A percentile compares a stretch with the other conserved stretches of the same genome.
These are phyloP conservation scores for Cloeon dipterum DNA, from an alignment of 2,888 invertebrate species.

Conservation along the genomic window DNA sequence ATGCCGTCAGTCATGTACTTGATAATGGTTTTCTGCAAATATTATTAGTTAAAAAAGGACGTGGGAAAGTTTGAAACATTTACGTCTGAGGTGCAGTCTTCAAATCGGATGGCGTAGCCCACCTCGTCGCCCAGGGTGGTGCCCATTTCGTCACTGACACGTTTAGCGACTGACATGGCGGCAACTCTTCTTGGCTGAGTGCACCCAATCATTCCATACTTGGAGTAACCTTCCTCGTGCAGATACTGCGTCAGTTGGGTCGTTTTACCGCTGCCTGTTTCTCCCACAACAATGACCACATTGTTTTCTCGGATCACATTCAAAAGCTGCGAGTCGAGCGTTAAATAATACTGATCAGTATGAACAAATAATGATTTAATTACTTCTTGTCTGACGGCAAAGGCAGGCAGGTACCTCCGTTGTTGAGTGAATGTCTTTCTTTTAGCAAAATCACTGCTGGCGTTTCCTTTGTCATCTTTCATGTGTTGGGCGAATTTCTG, in stretches of 20 bases:
- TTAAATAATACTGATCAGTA: background rate
- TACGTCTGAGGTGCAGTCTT: conserved; percentile 88
- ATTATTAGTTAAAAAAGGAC: conserved; percentile 1
- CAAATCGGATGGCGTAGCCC: conserved; percentile 98
- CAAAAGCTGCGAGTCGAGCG: conserved; percentile 27
- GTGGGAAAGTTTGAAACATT: background rate
- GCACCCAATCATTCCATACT: conserved; percentile 86
- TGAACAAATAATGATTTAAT: conserved; percentile 4
- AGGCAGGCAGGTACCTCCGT: conserved; percentile 78
- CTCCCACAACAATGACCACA: conserved; percentile 84
- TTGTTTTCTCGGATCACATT: conserved; percentile 83
- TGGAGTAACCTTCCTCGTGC: conserved; percentile 90
- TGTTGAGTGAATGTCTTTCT: conserved; percentile 70
- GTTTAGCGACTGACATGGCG: conserved; percentile 97
- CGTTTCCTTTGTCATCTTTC: conserved; percentile 34
- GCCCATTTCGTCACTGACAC: conserved; percentile 95
- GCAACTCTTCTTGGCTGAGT: conserved; percentile 95
- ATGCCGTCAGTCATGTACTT: conserved; percentile 99
- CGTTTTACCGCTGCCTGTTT: conserved; percentile 92
- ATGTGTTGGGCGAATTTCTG: conserved; percentile 96
- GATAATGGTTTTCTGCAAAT: conserved; percentile 44
- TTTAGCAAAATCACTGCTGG: conserved; percentile 63
- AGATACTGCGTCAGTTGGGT: conserved; percentile 94
- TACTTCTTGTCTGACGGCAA: conserved; percentile 77
- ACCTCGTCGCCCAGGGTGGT: conserved; percentile 75